These are phyloP conservation scores for Montipora efflorescens DNA, from an alignment of 64 coral and sea anemone species.

Conservation along the genomic window DNA sequence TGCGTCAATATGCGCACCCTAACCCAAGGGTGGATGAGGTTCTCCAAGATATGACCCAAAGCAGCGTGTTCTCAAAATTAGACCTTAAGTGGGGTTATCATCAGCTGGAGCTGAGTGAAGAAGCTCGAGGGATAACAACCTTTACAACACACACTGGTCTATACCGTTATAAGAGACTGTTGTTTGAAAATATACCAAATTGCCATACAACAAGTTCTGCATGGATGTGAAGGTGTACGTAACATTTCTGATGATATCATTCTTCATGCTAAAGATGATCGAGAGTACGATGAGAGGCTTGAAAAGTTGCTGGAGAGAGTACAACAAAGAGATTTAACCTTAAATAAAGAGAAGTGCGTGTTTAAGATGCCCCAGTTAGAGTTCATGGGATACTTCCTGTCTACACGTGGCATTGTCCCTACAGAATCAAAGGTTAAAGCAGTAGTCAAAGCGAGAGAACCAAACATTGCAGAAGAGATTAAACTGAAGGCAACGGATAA, in stretches of 20 bases:
- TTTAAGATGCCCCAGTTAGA: constrained; percentile 22
- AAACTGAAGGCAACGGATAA: no score
- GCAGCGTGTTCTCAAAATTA: constrained; percentile 39
- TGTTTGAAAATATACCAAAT: constrained; percentile 67
- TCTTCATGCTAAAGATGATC: constrained; percentile 7
- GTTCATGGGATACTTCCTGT: constrained; percentile 51
- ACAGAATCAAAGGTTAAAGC: constrained; percentile 53
- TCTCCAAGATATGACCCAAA: constrained; percentile 35
- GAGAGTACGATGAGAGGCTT: constrained; percentile 34
- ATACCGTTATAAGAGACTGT: constrained; percentile 41
- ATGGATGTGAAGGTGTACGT: constrained; percentile 42
- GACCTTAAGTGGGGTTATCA: constrained; percentile 44
- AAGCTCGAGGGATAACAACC: constrained; percentile 44
- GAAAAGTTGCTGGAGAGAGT: constrained; percentile 23
- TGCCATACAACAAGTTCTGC: constrained; percentile 43
- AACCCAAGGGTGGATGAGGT: constrained; percentile 61
- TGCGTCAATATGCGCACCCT: constrained; percentile 68
- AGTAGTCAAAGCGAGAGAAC: constrained; percentile 4
- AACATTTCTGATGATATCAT: constrained; percentile 74
- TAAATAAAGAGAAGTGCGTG: constrained; percentile 23
- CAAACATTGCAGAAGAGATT: not conserved
- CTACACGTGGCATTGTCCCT: constrained; percentile 45
- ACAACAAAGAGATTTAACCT: constrained; percentile 24
- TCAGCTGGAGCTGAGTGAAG: constrained; percentile 53
- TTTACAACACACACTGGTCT: constrained; percentile 57